Evolutionary conservation across 1,140 invertebrate genomes (phyloP), one percentile per base, ranked within the genome.

Genomic region (Drosophila punjabiensis): DNA sequence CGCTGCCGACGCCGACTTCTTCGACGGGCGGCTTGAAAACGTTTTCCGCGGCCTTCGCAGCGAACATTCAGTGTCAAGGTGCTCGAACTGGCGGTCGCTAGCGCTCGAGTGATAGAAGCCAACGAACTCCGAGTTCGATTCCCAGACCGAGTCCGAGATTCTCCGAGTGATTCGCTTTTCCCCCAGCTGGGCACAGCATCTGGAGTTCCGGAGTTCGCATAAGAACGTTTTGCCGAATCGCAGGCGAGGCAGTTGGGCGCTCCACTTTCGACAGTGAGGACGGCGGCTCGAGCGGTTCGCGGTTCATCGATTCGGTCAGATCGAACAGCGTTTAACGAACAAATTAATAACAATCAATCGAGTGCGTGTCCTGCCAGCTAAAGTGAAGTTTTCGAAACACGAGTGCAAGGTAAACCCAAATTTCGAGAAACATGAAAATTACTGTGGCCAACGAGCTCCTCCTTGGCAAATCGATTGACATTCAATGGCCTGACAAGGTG

Each of bases 21-120:
- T 43, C 37, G 52, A 43, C 33, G 66, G 70, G 64, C 82, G 85
- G 80, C 86, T 87, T 89, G 85, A 90, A 89, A 82, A 89, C 76
- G 82, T 84, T 89, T 88, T 88, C 85, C 85, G 85, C 81, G 85
- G 85, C 85, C 85, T 88, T 88, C 85, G 85, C 74, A 79, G 35
- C 61, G 43, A 85, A 45, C 85, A 88, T 88, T 88, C 85, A 89
- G 86, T 89, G 85, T 89, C 85, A 89, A 88, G 85, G 85, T 88
- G 85, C 85, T 88, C 85, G 75, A 89, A 90, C 86, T 90, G 85
- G 86, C 86, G 88, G 85, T 86, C 82, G 81, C 77, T 62, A 75
- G 60, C 79, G 76, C 80, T 68, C 74, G 68, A 84, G 66, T 75
- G 65, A 85, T 75, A 89, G 78, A 90, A 89, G 82, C 85, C 80